Conservation (phyloP, 1,140 invertebrate genomes). For the Diorhabda carinulata region DNA sequence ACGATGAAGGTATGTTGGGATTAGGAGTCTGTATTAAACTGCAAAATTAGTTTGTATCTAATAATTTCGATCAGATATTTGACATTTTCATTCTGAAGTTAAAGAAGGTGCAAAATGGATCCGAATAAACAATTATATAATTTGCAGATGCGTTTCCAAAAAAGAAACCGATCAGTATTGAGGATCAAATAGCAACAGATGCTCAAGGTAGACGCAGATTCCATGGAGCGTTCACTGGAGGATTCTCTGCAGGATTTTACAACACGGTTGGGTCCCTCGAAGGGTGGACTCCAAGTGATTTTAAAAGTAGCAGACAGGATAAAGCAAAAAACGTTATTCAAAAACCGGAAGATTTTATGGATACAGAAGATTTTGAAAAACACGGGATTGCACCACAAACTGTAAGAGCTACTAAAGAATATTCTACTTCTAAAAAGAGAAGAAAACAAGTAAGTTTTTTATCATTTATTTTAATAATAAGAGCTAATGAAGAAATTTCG, state of each 20-base stretch:
- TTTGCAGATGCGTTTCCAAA: conserved; percentile 67
- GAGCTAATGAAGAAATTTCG: no score
- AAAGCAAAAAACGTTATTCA: conserved; percentile 57
- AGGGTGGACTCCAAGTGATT: conserved; percentile 89
- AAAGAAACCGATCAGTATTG: conserved; percentile 76
- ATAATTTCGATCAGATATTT: no score
- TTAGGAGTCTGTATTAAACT: neutral
- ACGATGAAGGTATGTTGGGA: conserved; percentile 72
- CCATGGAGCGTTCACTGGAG: conserved; percentile 98
- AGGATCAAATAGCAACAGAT: conserved; percentile 90
- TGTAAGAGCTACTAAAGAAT: conserved; percentile 73
- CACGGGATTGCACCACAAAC: conserved; percentile 92
- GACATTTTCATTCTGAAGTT: no score
- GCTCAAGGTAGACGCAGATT: conserved; percentile 87
- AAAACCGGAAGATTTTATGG: conserved; percentile 94
- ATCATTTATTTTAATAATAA: no score
- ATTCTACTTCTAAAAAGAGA: conserved; percentile 53
- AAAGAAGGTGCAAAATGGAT: conserved; percentile 19
- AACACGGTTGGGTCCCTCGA: conserved; percentile 95
- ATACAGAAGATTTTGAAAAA: conserved; percentile 92
- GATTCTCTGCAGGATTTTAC: conserved; percentile 96
- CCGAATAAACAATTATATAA: conserved; percentile 24
- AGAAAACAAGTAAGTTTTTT: conserved; percentile 46
- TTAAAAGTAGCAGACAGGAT: conserved; percentile 81
- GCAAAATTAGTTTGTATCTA: conserved; percentile 5